phyloP scores from a whole-genome alignment of 2,888 invertebrate genomes.

The Rhogogaster chlorosoma region DNA sequence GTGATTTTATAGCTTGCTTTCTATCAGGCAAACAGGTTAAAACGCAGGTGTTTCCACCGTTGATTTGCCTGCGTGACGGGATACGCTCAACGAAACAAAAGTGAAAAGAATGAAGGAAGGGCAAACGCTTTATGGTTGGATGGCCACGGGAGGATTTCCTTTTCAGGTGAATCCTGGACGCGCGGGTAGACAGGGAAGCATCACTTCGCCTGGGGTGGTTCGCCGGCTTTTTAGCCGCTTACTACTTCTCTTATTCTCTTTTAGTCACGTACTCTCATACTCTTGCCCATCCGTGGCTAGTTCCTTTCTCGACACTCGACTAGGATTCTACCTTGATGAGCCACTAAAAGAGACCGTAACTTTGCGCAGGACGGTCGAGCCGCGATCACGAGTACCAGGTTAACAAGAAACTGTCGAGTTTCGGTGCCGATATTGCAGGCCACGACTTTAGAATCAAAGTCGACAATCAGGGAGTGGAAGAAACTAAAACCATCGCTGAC shows the following conservation, averaged over 20 bases:
- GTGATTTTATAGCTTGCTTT: constrained; percentile 64
- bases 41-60: constrained; percentile 25
- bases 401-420: constrained; percentile 61
- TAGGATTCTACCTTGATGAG: not conserved
- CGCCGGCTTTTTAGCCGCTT: constrained; percentile 47
- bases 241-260: constrained; percentile 15
- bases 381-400: constrained; percentile 64
- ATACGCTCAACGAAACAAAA: not conserved
- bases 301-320: not conserved
- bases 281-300: constrained; percentile 1
- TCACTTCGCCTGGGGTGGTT: constrained; percentile 59
- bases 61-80: constrained; percentile 44
- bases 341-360: constrained; percentile 9
- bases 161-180: constrained; percentile 74
- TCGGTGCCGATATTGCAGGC: constrained; percentile 1
- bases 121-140: not conserved
- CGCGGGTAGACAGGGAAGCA: constrained; percentile 72
- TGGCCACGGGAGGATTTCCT: constrained; percentile 69
- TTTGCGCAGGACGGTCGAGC: constrained; percentile 49
- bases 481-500: not conserved
- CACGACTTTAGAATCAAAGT: not conserved
- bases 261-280: not conserved
- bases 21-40: constrained; percentile 63
- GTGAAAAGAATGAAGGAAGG: constrained; percentile 2
- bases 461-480: not conserved